These are phyloP conservation scores for Liasis olivaceus DNA, from an alignment of 2,797 vertebrate species.

Conservation along the genomic window DNA sequence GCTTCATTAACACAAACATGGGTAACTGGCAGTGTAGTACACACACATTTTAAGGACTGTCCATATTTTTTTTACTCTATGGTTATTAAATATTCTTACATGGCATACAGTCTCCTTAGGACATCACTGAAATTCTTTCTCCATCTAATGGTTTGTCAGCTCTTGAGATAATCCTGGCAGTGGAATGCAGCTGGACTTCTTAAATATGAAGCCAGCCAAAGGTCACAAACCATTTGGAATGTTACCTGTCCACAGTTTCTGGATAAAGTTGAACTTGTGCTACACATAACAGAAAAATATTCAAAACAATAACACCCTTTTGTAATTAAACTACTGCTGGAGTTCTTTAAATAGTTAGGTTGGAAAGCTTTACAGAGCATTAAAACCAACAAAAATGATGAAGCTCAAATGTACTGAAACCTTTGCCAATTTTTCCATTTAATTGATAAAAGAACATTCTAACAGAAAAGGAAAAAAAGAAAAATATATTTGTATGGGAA, in stretches of 20 bases:
- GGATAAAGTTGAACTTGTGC: not conserved
- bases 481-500: not conserved
- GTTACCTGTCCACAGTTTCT: conserved; percentile 46
- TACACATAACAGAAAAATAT: not conserved
- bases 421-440: not conserved
- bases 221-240: conserved; percentile 40
- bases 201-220: conserved; percentile 10
- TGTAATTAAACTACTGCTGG: conserved; percentile 4
- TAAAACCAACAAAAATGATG: not conserved
- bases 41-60: not conserved
- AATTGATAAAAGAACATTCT: not conserved
- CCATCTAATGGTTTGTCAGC: conserved; percentile 36
- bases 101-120: conserved; percentile 21
- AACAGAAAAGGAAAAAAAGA: not conserved
- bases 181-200: conserved; percentile 52
- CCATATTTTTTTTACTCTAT: not conserved
- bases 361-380: not conserved
- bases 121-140: conserved; percentile 9
- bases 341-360: not conserved
- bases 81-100: not conserved
- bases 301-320: not conserved
- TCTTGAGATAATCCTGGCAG: conserved; percentile 38
- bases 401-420: not conserved
- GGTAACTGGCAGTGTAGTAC: not conserved
- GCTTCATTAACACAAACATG: not conserved